A percentile compares a stretch with the other conserved stretches of the same genome.
Evolutionary conservation across 1,140 invertebrate genomes (phyloP).

Genomic region (Drosophila repleta): DNA sequence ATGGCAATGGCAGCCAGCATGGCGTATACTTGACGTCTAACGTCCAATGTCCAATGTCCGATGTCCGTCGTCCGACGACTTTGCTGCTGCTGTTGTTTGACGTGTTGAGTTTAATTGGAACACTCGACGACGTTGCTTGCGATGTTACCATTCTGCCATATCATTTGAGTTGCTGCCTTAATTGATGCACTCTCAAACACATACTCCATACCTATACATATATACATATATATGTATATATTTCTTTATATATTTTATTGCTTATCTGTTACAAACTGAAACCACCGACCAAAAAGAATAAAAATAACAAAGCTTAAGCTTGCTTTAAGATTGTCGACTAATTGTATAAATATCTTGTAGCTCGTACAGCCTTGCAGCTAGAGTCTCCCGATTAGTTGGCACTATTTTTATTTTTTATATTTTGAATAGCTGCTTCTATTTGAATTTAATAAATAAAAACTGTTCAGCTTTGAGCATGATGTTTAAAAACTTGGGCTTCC

Average conservation of each 20-base stretch:
- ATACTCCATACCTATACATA: slow-evolving; percentile 5
- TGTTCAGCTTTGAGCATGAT: too few relatives aligned
- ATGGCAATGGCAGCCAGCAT: slow-evolving; percentile 48
- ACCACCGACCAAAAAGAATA: too few relatives aligned
- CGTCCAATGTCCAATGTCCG: not conserved
- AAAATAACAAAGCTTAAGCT: too few relatives aligned
- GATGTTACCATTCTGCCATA: slow-evolving; percentile 58
- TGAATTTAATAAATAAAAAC: too few relatives aligned
- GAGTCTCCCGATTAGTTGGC: too few relatives aligned
- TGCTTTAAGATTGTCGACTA: too few relatives aligned
- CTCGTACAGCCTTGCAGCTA: too few relatives aligned
- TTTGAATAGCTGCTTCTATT: too few relatives aligned
- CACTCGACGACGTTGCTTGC: slow-evolving; percentile 60
- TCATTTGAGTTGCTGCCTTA: slow-evolving; percentile 57
- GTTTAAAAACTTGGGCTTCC: too few relatives aligned
- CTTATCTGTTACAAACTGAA: slow-evolving; percentile 40
- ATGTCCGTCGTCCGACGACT: slow-evolving; percentile 38
- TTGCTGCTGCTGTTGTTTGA: slow-evolving; percentile 70
- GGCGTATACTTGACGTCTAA: slow-evolving; percentile 70
- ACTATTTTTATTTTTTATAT: too few relatives aligned
- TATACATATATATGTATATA: not conserved
- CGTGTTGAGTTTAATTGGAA: slow-evolving; percentile 80
- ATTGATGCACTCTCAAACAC: slow-evolving; percentile 60
- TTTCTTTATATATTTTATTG: slow-evolving; percentile 42
- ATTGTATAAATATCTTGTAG: too few relatives aligned